Percentiles rank a stretch among this genome's conserved stretches.
phyloP scores from a whole-genome alignment of 2,888 invertebrate genomes.

The Acleris cristana region DNA sequence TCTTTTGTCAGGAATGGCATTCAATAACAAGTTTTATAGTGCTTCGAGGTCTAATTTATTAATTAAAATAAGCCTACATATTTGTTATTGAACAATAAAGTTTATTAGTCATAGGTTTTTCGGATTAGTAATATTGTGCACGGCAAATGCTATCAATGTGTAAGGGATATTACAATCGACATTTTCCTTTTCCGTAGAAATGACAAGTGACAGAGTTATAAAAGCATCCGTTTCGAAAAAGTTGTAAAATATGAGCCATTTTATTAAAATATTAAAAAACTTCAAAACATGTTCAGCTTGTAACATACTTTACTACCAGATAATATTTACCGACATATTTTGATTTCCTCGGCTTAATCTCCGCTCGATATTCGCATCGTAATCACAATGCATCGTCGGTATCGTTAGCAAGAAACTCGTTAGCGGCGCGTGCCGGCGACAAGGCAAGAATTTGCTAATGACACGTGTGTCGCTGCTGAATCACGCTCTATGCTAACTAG shows the following conservation, averaged over 20 bases:
- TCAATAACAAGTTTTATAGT: not conserved
- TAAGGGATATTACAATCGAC: no score
- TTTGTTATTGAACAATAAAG: no score
- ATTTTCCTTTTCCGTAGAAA: no score
- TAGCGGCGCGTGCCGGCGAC: conserved; percentile 77
- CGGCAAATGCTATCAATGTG: no score
- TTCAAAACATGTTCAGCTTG: not conserved
- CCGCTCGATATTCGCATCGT: conserved; percentile 27
- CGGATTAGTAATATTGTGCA: no score
- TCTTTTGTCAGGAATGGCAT: conserved; percentile 3
- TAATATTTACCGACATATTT: not conserved
- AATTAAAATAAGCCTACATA: no score
- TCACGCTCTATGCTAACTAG: conserved; percentile 7
- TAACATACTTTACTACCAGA: conserved; percentile 1
- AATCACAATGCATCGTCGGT: conserved; percentile 47
- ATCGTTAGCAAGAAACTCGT: conserved; percentile 80
- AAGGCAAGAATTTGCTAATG: conserved; percentile 81
- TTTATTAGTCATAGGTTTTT: no score
- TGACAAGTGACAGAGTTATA: no score
- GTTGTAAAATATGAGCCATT: no score
- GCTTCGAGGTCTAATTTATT: not conserved
- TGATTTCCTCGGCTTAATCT: not conserved
- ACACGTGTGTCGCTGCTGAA: conserved; percentile 48
- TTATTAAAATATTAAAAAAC: no score
- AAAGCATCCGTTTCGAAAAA: no score